Conservation (phyloP, 2,113 vertebrate species). For the Erythrolamprus reginae region DNA sequence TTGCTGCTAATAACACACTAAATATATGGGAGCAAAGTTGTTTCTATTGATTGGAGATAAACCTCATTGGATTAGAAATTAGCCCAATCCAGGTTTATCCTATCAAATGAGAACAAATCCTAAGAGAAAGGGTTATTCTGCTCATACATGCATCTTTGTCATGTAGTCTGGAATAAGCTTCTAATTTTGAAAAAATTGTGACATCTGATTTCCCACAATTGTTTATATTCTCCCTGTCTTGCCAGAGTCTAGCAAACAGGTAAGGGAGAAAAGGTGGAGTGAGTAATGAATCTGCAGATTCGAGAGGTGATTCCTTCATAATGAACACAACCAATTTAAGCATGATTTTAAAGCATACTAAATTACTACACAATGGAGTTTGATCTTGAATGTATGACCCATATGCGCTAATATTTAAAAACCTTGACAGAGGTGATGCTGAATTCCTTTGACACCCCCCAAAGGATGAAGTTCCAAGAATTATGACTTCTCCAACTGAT, state of each 20-base stretch:
- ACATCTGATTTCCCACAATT: neutral
- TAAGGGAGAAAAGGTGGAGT: neutral
- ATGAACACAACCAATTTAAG: neutral
- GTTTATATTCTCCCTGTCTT: neutral
- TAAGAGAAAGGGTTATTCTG: constrained; percentile 25
- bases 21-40: constrained; percentile 52
- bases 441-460: neutral
- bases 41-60: constrained; percentile 38
- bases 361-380: neutral
- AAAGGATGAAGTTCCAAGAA: neutral
- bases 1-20: constrained; percentile 59
- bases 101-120: constrained; percentile 65
- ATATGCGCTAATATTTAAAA: neutral
- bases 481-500: neutral
- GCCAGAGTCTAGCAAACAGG: neutral
- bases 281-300: neutral
- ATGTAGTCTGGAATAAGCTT: neutral
- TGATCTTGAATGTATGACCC: too few relatives aligned
- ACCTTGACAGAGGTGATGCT: neutral
- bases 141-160: constrained; percentile 23
- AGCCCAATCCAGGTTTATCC: constrained; percentile 38
- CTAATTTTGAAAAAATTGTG: neutral
- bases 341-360: neutral
- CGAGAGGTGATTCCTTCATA: neutral
- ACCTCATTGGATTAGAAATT: constrained; percentile 23